These are phyloP conservation scores for Dinomys branickii DNA, from an alignment of 2,113 vertebrate genomes.

Conservation along the genomic window DNA sequence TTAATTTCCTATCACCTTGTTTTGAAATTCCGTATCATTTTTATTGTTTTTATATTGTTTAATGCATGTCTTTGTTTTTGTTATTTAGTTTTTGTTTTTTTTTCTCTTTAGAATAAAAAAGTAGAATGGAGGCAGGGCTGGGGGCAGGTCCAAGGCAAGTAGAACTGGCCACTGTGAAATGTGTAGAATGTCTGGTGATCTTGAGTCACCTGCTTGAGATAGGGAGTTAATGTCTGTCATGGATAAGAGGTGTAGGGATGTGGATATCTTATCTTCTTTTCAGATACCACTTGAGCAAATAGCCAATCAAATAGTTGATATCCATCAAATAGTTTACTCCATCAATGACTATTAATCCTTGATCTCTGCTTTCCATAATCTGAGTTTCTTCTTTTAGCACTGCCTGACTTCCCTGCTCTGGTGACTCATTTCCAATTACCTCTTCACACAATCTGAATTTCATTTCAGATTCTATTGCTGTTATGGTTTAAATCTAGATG, in stretches of 20 bases:
- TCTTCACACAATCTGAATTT: neutral
- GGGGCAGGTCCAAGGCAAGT: neutral
- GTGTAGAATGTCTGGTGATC: neutral
- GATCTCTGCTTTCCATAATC: neutral
- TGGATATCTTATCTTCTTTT: constrained; percentile 96
- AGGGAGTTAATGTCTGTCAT: constrained; percentile 67
- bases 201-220: neutral
- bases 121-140: constrained; percentile 13
- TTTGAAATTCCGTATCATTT: too few species aligned
- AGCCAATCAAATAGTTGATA: constrained; percentile 94
- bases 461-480: neutral
- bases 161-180: constrained; percentile 25
- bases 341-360: constrained; percentile 88
- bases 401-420: neutral
- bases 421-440: neutral
- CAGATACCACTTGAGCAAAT: constrained; percentile 90
- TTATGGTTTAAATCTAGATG: neutral
- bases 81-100: too few species aligned
- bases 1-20: too few species aligned
- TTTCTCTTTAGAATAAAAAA: neutral
- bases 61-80: too few species aligned
- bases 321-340: constrained; percentile 95
- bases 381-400: neutral
- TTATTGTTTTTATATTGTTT: too few species aligned
- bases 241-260: constrained; percentile 89